Evolutionary conservation across 2,113 vertebrate genomes (phyloP).

Genomic region (Oenanthe oenanthe): DNA sequence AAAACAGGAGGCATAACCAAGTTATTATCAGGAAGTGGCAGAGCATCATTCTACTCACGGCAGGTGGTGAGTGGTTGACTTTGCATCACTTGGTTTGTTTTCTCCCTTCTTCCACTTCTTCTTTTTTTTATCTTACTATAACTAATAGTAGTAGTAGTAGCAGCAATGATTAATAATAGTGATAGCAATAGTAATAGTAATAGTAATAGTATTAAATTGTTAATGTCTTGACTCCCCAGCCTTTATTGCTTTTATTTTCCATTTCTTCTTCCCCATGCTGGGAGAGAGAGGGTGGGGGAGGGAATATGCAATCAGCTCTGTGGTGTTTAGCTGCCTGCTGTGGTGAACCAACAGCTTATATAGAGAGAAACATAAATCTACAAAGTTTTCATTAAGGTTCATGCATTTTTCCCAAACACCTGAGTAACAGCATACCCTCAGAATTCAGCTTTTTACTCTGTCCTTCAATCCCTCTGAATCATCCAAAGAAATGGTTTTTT

Average conservation of each 20-base stretch:
- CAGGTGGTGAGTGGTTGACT: background rate
- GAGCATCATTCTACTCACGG: background rate
- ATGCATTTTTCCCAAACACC: background rate
- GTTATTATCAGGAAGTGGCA: background rate
- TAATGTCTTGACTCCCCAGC: background rate
- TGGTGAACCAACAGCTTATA: background rate
- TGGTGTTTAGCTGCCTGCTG: background rate
- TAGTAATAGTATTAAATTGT: background rate
- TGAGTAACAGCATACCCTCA: background rate
- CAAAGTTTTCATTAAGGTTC: background rate
- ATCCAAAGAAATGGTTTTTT: background rate
- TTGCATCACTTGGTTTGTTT: background rate
- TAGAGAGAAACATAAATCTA: background rate
- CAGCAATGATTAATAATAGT: too few relatives aligned
- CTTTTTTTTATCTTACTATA: background rate
- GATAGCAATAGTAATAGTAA: too few relatives aligned
- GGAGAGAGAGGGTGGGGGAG: accelerated
- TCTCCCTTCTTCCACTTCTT: background rate
- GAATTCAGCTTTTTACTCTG: background rate
- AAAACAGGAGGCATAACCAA: background rate
- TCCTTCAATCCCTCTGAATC: background rate
- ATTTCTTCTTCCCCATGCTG: background rate
- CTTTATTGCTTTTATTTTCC: background rate
- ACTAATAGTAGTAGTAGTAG: background rate
- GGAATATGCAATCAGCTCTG: background rate